Conservation (phyloP, 2,888 invertebrate genomes). For the Vandiemenella viatica region DNA sequence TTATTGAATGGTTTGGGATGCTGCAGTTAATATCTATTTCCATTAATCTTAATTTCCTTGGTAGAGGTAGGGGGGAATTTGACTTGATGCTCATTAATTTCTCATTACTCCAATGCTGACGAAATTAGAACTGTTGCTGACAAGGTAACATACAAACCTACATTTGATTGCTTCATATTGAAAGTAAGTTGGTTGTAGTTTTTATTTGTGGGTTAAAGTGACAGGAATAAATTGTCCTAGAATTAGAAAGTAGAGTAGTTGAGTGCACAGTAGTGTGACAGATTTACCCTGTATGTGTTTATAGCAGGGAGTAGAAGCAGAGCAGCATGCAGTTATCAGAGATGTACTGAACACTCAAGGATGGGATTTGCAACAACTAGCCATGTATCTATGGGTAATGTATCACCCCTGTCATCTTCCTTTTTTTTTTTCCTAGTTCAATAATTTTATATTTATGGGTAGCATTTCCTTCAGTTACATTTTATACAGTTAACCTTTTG, state of each 20-base stretch:
- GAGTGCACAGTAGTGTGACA: conserved; percentile 16
- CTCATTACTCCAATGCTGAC: no score
- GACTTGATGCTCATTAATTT: no score
- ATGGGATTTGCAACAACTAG: conserved; percentile 58
- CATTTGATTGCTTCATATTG: no score
- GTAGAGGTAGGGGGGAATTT: no score
- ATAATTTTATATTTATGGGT: neutral
- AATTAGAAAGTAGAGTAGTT: no score
- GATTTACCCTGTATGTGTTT: conserved; percentile 15
- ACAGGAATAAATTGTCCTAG: neutral
- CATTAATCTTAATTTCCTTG: no score
- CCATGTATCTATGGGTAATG: conserved; percentile 51
- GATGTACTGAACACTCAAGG: conserved; percentile 45
- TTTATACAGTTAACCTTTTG: no score
- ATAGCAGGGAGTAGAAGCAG: conserved; percentile 18
- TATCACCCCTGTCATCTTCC: conserved; percentile 8
- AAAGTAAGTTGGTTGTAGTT: no score
- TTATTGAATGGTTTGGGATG: neutral
- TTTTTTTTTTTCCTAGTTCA: neutral
- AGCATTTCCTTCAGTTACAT: neutral
- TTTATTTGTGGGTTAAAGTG: no score
- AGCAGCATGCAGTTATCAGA: conserved; percentile 19
- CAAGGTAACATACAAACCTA: no score
- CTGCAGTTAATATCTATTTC: no score
- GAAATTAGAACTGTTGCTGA: no score